Evolutionary conservation across 2,888 invertebrate species (phyloP), one percentile per base, ranked within the genome.

Genomic region (Agrotis segetum): DNA sequence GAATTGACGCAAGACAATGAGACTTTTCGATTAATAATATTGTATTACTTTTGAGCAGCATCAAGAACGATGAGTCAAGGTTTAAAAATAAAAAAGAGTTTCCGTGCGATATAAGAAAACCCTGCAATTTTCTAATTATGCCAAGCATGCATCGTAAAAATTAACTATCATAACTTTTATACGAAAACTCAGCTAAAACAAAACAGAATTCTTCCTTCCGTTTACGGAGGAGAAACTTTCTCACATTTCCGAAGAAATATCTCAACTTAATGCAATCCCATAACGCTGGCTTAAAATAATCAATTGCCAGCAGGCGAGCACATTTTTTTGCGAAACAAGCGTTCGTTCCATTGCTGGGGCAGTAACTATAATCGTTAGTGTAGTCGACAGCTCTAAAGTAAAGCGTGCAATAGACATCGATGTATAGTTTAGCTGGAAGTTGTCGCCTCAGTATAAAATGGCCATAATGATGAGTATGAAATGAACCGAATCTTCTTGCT

Each of bases 331-430:
- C 68, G 71, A 77, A 83, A 83, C 83, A 84, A 77, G 76, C 70
- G 64, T 67, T 59, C 71, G 56, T 83, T 75, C 67, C 82, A 78
- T 75, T 78, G 81, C 77, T 79, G 71, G 46, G 71, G 71, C 81
- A 81, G 77, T 85, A 82, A 84, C 87, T 67, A 83, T 86, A 81
- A 87, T 80, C 80, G 79, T 87, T 85, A 85, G 81, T 80, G 72
- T 67, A 63, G 84, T 67, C 67, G 62, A 44, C 47, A 50, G 58
- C 69, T 69, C 56, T 71, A 68, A 64, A 61, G 55, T 74, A 52
- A 66, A 71, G 17, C 62, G 50, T 52, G 68, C 74, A 69, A 62
- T 74, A 67, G 29, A 82, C 75, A 63, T 50, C 29, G 67, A 82
- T 62, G 24, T 80, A 66, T n/a, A 71, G 21, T 56, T 44, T 5